Conservation (phyloP, 2,113 vertebrate genomes). For the Motacilla alba region DNA sequence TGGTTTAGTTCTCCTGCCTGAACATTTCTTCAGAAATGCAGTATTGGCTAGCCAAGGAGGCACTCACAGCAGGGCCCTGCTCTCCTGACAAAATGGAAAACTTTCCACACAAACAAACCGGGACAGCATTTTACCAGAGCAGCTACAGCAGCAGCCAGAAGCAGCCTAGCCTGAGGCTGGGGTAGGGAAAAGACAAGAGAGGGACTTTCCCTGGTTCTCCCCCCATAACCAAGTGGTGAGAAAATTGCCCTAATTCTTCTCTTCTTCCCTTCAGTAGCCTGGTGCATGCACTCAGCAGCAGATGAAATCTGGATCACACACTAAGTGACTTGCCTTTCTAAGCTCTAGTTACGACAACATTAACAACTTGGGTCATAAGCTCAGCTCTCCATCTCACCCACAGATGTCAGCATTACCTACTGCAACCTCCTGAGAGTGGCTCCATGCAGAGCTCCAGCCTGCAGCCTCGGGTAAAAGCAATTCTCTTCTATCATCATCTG, state of each 20-base stretch:
- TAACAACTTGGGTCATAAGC: background rate
- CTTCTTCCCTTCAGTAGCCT: background rate
- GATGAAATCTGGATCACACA: background rate
- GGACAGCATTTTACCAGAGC: background rate
- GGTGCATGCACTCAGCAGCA: background rate
- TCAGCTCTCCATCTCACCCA: background rate
- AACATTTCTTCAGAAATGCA: background rate
- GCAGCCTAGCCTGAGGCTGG: background rate
- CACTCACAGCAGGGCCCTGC: background rate
- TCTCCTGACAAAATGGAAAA: fast-evolving
- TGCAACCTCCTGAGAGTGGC: background rate
- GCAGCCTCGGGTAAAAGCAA: background rate
- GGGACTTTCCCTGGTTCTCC: background rate
- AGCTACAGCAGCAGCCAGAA: background rate
- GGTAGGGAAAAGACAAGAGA: background rate
- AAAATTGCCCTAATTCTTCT: background rate
- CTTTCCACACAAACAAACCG: background rate
- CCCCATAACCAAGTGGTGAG: background rate
- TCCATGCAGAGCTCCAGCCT: background rate
- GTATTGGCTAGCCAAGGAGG: background rate
- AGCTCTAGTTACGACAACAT: background rate
- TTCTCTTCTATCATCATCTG: background rate
- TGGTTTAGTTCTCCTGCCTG: background rate
- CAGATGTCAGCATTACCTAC: background rate
- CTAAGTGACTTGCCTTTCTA: background rate